Evolutionary conservation across 2,113 vertebrate species (phyloP), one percentile per base, ranked within the genome.

Genomic region (Pangasianodon hypophthalmus): DNA sequence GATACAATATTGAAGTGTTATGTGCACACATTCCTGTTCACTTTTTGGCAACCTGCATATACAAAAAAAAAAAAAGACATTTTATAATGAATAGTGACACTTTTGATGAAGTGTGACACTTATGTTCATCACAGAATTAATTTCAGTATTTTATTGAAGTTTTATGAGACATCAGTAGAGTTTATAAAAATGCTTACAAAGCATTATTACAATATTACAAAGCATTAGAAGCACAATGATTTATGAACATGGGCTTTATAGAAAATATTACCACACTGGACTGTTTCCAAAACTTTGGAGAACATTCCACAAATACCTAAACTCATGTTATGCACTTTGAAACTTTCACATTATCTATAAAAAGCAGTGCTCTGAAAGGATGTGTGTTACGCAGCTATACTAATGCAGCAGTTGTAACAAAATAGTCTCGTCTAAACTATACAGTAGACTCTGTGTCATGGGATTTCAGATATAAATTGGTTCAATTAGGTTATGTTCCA

Each of bases 401-500:
- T 79, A 48, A 48, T 26, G 7, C 44, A 48, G 54, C 1, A 85
- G 83, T 56, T 87, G 52, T 91, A 87, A 85, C 44, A 24, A 37
- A 85, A 64, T n/a, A 54, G 32, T 41, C 58, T 56, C 44, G n/a
- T 71, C n/a, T 71, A 69, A 83, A 56, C 87, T 73, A 44, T 83
- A 41, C 21, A 58, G 62, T 46, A 41, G 32, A 56, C 19, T 41
- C 88, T 19, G 60, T 48, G 90, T 88, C 44, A 60, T 90, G 71
- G 88, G 91, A 90, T 84, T 90, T 92, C 79, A 62, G 37, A 26
- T 67, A 60, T 86, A 91, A 92, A 93, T 91, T 90, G 89, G 80
- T 90, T 92, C 89, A 91, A 88, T 93, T 91, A 90, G 89, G 91
- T 48, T 79, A 87, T 90, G 89, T 91, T 92, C 87, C 91, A 88